phyloP scores from a whole-genome alignment of 2,797 vertebrate species.

The Urophycis tenuis region DNA sequence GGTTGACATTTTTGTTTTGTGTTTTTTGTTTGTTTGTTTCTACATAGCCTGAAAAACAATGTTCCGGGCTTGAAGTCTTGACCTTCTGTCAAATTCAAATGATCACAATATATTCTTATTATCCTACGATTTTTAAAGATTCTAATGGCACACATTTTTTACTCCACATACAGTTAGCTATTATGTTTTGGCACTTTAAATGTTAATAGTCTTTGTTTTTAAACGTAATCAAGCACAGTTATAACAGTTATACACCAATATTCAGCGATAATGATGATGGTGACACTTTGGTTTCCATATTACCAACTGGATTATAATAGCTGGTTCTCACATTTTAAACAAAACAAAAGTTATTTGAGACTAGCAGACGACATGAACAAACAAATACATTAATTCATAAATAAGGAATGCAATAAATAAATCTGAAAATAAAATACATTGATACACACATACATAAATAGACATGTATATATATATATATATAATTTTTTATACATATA shows the following conservation, averaged over 20 bases:
- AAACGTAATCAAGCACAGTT: conserved; percentile 61
- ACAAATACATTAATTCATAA: conserved; percentile 49
- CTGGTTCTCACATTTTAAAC: conserved; percentile 52
- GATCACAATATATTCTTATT: conserved; percentile 29
- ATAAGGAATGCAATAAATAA: conserved; percentile 54
- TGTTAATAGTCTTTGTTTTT: conserved; percentile 58
- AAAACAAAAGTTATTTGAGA: conserved; percentile 32
- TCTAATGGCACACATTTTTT: conserved; percentile 60
- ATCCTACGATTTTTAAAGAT: conserved; percentile 50
- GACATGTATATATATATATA: background rate
- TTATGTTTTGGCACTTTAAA: conserved; percentile 76
- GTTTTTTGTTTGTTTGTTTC: background rate
- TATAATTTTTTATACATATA: background rate
- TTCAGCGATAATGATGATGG: conserved; percentile 54
- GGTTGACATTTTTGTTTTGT: conserved; percentile 28
- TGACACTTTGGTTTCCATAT: conserved; percentile 68
- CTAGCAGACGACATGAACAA: conserved; percentile 29
- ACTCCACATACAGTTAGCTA: conserved; percentile 56
- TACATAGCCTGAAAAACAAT: background rate
- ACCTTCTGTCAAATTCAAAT: conserved; percentile 10
- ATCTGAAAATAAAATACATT: background rate
- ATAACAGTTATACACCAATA: conserved; percentile 57
- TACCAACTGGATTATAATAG: conserved; percentile 60
- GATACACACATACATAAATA: background rate
- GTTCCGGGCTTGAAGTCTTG: background rate